Evolutionary conservation across 2,888 invertebrate genomes (phyloP).

Genomic region (Apocheima hispidaria): DNA sequence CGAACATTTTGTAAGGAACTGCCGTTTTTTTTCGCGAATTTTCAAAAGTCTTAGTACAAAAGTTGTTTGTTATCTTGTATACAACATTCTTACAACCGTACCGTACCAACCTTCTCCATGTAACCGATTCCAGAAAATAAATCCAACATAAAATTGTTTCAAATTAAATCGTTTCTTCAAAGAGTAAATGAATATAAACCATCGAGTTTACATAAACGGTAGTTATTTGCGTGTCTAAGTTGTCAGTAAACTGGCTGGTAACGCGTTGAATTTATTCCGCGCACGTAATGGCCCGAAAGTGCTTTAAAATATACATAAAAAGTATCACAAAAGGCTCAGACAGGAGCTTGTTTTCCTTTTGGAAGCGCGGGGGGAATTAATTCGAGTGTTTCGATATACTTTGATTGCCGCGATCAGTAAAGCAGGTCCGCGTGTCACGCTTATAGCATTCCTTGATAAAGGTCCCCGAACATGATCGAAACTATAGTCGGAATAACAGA

Average conservation of each 20-base stretch:
- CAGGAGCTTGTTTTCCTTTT: constrained; percentile 30
- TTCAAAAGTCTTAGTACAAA: too few relatives aligned
- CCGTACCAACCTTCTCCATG: too few relatives aligned
- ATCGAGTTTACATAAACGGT: constrained; percentile 13
- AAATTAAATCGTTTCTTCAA: not conserved
- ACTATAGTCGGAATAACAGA: too few relatives aligned
- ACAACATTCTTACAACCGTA: too few relatives aligned
- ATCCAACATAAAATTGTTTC: not conserved
- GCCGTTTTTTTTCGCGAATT: too few relatives aligned
- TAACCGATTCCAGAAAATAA: too few relatives aligned
- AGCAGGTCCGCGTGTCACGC: too few relatives aligned
- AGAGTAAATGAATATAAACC: constrained; percentile 17
- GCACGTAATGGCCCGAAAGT: constrained; percentile 45
- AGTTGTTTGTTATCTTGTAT: too few relatives aligned
- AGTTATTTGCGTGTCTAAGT: constrained; percentile 29
- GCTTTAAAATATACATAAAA: constrained; percentile 51
- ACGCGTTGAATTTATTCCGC: constrained; percentile 48
- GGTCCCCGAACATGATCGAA: too few relatives aligned
- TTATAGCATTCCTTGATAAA: too few relatives aligned
- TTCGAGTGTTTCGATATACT: constrained; percentile 15
- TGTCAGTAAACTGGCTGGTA: constrained; percentile 42
- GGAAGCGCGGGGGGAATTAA: constrained; percentile 24
- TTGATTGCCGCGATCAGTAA: constrained; percentile 9
- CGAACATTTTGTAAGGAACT: too few relatives aligned
- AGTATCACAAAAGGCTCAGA: constrained; percentile 36